Evolutionary conservation across 2,113 vertebrate species (phyloP), one percentile per base, ranked within the genome.

Genomic region (Erythrocercus mccallii): DNA sequence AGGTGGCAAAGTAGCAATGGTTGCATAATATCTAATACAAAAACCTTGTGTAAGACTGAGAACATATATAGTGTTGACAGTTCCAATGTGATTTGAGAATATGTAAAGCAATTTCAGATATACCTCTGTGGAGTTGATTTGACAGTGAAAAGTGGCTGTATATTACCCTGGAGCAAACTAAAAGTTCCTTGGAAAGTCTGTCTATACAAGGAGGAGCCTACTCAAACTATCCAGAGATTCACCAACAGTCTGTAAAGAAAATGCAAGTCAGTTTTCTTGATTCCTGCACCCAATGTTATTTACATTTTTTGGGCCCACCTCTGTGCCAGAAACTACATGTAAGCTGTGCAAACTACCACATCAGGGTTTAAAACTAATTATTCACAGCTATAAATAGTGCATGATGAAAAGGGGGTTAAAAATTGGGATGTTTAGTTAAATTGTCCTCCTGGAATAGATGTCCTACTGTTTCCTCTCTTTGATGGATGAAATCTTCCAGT

Each of bases 301-400:
- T 25, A 19, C 0, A 0, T 42, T 7, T 27, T 12, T 8, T 65
- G 11, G 12, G 15, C 8, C 20, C 5, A 53, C 1, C 4, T 70
- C 25, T 62, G 30, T 30, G 37, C 7, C 25, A 69, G 31, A 65
- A 77, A n/a, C 15, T 37, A 37, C 37, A 53, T 25, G 9, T 38
- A 53, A 73, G 27, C 28, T 28, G 2, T 53, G 11, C 4, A 53
- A 77, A 65, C 19, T 61, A 10, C 15, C 11, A n/a, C 17, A 83
- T 6, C 19, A 64, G 27, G 6, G 8, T 44, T 47, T 72, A 12
- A 64, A 83, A 56, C 10, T 37, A 33, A 20, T 42, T 74, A 4
- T 37, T 76, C 28, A 38, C 7, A 35, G 15, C 12, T 77, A 7
- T 42, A 60, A 79, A 57, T n/a, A 74, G 12, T n/a, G 4, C 2